A percentile compares a stretch with the other conserved stretches of the same genome.
Evolutionary conservation across 2,888 invertebrate genomes (phyloP).

Genomic region (Tricholauxania praeusta): DNA sequence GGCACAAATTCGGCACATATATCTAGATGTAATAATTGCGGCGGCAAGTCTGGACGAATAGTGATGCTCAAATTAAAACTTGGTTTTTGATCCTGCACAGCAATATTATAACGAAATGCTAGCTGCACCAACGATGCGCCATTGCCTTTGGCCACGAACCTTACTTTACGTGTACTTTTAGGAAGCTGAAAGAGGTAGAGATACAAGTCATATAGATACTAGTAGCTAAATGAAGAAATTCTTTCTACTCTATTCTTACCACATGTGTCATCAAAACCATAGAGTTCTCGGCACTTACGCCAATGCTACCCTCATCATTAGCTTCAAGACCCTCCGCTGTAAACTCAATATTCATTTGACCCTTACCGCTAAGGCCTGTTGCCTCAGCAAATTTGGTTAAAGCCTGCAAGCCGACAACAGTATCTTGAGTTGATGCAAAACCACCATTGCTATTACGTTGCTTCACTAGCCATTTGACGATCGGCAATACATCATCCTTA

Average conservation of each 20-base stretch:
- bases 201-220: too few relatives aligned
- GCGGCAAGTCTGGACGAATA: too few relatives aligned
- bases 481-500: slow-evolving; percentile 66
- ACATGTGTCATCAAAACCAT: slow-evolving; percentile 85
- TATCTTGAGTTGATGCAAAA: slow-evolving; percentile 83
- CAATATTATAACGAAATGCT: too few relatives aligned
- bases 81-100: too few relatives aligned
- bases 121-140: too few relatives aligned
- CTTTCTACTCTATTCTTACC: slow-evolving; percentile 69
- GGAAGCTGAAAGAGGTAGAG: too few relatives aligned
- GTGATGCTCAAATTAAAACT: too few relatives aligned
- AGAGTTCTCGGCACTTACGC: slow-evolving; percentile 79
- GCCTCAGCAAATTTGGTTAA: slow-evolving; percentile 76
- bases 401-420: slow-evolving; percentile 80
- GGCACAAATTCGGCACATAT: too few relatives aligned
- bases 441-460: slow-evolving; percentile 78
- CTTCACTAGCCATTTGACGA: slow-evolving; percentile 79
- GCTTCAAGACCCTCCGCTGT: slow-evolving; percentile 40
- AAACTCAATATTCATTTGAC: slow-evolving; percentile 57
- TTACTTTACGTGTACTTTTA: too few relatives aligned
- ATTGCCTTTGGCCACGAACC: too few relatives aligned
- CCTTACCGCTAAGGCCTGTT: slow-evolving; percentile 61
- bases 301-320: slow-evolving; percentile 53
- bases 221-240: too few relatives aligned
- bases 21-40: slow-evolving; percentile 64